Percentiles rank a stretch among this genome's conserved stretches.
Conservation (phyloP, 2,888 invertebrate genomes). For the Philereme vetulata region DNA sequence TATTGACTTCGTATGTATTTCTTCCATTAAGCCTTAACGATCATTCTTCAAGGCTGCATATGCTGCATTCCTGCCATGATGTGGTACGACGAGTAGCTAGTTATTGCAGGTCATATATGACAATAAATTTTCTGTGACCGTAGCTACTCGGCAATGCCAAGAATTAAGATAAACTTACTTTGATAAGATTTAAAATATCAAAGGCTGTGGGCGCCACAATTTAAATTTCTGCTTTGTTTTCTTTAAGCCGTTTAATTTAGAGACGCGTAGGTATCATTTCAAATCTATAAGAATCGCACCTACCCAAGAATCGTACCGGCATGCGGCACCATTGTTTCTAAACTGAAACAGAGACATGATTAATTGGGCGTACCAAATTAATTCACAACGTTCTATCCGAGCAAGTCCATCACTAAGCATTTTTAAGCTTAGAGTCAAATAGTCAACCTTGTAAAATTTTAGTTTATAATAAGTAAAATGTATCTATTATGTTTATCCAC, state of each 20-base stretch:
- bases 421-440: too few species aligned
- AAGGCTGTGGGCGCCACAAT: constrained; percentile 30
- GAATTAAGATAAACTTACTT: constrained; percentile 64
- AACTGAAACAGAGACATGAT: constrained; percentile 13
- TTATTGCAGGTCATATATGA: constrained; percentile 53
- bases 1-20: constrained; percentile 57
- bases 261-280: constrained; percentile 4
- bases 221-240: constrained; percentile 23
- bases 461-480: too few species aligned
- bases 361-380: constrained; percentile 14
- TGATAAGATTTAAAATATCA: constrained; percentile 68
- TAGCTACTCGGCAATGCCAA: constrained; percentile 57
- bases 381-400: constrained; percentile 1
- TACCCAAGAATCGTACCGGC: neutral
- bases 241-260: constrained; percentile 7
- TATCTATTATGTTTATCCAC: too few species aligned
- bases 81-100: constrained; percentile 41
- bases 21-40: constrained; percentile 59
- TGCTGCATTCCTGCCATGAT: constrained; percentile 37
- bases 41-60: constrained; percentile 57
- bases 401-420: too few species aligned
- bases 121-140: constrained; percentile 57
- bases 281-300: constrained; percentile 4
- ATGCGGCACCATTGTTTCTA: constrained; percentile 25
- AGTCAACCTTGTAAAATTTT: too few species aligned